A percentile compares a stretch with the other conserved stretches of the same genome.
Evolutionary conservation across 2,797 vertebrate genomes (phyloP).

Genomic region (Dryobates pubescens): DNA sequence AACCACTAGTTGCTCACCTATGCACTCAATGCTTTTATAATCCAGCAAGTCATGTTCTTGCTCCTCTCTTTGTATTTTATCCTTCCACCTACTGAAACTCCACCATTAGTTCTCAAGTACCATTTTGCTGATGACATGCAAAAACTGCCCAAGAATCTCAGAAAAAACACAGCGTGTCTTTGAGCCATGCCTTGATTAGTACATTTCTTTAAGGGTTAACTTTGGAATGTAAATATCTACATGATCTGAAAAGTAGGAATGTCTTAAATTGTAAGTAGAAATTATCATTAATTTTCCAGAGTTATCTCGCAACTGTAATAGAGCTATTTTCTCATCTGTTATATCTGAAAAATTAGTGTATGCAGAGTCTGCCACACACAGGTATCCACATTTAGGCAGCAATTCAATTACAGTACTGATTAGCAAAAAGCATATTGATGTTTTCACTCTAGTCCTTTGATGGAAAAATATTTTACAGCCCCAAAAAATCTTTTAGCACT

Average conservation of each 20-base stretch:
- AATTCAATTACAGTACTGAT: slow-evolving; percentile 57
- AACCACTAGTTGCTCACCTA: neutral
- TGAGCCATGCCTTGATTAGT: neutral
- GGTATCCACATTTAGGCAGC: slow-evolving; percentile 48
- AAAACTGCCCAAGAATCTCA: neutral
- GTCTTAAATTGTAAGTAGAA: neutral
- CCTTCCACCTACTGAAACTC: neutral
- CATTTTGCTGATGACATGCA: neutral
- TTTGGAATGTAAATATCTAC: neutral
- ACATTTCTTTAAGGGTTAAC: slow-evolving; percentile 3
- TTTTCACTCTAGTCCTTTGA: slow-evolving; percentile 35
- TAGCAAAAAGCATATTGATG: slow-evolving; percentile 31
- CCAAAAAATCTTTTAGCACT: slow-evolving; percentile 35
- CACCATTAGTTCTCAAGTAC: neutral
- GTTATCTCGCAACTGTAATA: neutral
- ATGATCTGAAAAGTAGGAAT: neutral
- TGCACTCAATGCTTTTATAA: neutral
- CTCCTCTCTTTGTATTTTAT: neutral
- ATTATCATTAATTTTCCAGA: slow-evolving; percentile 11
- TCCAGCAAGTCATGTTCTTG: neutral
- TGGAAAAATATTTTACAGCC: slow-evolving; percentile 41
- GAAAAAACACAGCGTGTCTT: neutral
- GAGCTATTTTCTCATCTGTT: slow-evolving; percentile 24
- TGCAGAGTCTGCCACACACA: slow-evolving; percentile 28
- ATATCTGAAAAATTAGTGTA: slow-evolving; percentile 27